Conservation (phyloP, 2,888 invertebrate genomes). For the Hypercompe scribonia region DNA sequence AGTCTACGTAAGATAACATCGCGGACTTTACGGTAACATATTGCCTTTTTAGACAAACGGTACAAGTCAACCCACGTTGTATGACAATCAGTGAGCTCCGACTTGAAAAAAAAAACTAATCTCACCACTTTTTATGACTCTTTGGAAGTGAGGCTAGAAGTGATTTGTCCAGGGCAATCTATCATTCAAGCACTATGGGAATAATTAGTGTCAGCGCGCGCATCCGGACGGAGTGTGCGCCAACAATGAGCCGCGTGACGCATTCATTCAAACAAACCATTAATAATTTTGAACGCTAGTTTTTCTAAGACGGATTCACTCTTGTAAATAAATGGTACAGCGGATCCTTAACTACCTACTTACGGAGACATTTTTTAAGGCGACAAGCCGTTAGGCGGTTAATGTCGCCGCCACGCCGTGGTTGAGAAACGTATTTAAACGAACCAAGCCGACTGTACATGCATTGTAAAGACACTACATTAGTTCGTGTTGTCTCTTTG, state of each 20-base stretch:
- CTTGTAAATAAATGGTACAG: constrained; percentile 85
- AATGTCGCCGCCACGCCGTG: constrained; percentile 61
- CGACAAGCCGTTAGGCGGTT: constrained; percentile 69
- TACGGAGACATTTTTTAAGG: constrained; percentile 81
- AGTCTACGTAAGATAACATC: constrained; percentile 68
- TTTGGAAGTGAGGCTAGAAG: constrained; percentile 76
- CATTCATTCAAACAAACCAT: constrained; percentile 86
- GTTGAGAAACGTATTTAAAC: constrained; percentile 44
- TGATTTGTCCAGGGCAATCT: constrained; percentile 86
- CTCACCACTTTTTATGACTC: constrained; percentile 78
- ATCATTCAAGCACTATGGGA: constrained; percentile 85
- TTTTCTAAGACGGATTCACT: constrained; percentile 83
- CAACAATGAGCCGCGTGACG: constrained; percentile 83
- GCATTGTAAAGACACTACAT: constrained; percentile 37
- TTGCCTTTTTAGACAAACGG: constrained; percentile 74
- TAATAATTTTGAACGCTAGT: constrained; percentile 84
- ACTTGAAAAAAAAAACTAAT: constrained; percentile 79
- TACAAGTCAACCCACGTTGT: constrained; percentile 71
- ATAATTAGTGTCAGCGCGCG: constrained; percentile 86
- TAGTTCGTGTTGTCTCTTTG: constrained; percentile 29
- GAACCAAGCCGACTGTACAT: constrained; percentile 23
- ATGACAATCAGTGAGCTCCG: constrained; percentile 70
- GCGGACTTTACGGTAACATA: constrained; percentile 70
- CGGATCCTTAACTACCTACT: constrained; percentile 83
- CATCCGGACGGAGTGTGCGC: constrained; percentile 81